These are phyloP conservation scores for Cheilinus undulatus DNA, from an alignment of 2,113 vertebrate species.

Conservation along the genomic window DNA sequence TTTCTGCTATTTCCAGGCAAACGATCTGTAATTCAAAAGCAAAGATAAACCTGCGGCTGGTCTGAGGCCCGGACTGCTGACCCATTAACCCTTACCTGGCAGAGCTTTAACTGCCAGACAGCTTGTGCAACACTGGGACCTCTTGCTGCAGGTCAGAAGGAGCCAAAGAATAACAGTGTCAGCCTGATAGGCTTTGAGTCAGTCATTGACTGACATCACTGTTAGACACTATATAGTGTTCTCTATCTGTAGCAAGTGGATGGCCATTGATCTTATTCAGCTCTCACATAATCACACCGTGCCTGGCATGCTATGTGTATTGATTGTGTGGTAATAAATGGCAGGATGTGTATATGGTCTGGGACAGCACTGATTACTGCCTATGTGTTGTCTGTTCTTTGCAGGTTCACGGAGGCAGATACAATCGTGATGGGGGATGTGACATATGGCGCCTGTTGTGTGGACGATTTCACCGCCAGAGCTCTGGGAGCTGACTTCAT, in stretches of 20 bases:
- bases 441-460: slow-evolving; percentile 97
- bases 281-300: slow-evolving; percentile 42
- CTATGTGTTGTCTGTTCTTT: slow-evolving; percentile 5
- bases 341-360: slow-evolving; percentile 21
- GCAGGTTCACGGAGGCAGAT: slow-evolving; percentile 93
- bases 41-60: slow-evolving; percentile 1
- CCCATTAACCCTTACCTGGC: slow-evolving; percentile 21
- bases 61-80: slow-evolving; percentile 27
- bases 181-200: slow-evolving; percentile 27
- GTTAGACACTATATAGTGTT: slow-evolving; percentile 37
- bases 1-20: slow-evolving; percentile 35
- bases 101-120: slow-evolving; percentile 21
- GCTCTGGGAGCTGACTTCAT: slow-evolving; percentile 96
- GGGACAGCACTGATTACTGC: slow-evolving; percentile 33
- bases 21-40: slow-evolving; percentile 43
- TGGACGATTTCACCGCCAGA: slow-evolving; percentile 95
- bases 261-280: slow-evolving; percentile 54
- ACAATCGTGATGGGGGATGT: slow-evolving; percentile 97
- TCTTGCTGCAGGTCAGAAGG: slow-evolving; percentile 19
- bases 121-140: slow-evolving; percentile 6
- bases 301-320: slow-evolving; percentile 36
- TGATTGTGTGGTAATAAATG: slow-evolving; percentile 40
- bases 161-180: slow-evolving; percentile 36
- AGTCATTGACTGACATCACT: slow-evolving; percentile 33
- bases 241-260: slow-evolving; percentile 26